phyloP scores from a whole-genome alignment of 2,797 vertebrate species.

The Sebastes wilsoni region DNA sequence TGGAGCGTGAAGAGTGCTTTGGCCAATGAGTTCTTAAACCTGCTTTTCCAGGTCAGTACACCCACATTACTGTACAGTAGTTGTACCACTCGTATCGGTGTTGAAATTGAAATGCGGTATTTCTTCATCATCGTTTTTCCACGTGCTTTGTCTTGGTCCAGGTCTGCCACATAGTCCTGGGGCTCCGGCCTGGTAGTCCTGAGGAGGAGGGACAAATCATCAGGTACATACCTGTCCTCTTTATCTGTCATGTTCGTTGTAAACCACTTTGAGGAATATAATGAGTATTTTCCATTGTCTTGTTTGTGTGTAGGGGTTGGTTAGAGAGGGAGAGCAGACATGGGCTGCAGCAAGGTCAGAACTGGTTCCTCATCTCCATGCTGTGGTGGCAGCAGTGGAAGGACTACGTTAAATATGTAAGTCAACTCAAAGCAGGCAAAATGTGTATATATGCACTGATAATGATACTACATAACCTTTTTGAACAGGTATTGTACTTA shows the following conservation, averaged over 20 bases:
- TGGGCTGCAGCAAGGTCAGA: constrained; percentile 92
- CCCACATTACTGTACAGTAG: background rate
- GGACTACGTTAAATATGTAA: constrained; percentile 98
- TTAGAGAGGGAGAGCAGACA: constrained; percentile 96
- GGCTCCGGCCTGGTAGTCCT: constrained; percentile 93
- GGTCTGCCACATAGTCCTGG: constrained; percentile 98
- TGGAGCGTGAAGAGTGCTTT: constrained; percentile 98
- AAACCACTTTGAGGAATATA: background rate
- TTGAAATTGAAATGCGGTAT: background rate
- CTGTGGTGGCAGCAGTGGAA: constrained; percentile 99
- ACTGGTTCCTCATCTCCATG: constrained; percentile 98
- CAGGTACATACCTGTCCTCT: constrained; percentile 77
- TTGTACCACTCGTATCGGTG: background rate
- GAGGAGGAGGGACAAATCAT: constrained; percentile 99
- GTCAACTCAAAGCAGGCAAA: constrained; percentile 55
- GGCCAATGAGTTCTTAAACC: constrained; percentile 97
- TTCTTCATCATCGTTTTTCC: background rate
- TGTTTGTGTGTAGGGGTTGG: constrained; percentile 87
- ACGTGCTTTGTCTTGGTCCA: constrained; percentile 49
- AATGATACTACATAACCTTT: background rate
- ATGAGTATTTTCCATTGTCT: background rate
- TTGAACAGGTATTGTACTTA: background rate
- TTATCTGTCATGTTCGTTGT: background rate
- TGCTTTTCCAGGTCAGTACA: constrained; percentile 94
- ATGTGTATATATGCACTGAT: background rate